Conservation (phyloP, 2,113 vertebrate genomes). For the Phalacrocorax carbo region DNA sequence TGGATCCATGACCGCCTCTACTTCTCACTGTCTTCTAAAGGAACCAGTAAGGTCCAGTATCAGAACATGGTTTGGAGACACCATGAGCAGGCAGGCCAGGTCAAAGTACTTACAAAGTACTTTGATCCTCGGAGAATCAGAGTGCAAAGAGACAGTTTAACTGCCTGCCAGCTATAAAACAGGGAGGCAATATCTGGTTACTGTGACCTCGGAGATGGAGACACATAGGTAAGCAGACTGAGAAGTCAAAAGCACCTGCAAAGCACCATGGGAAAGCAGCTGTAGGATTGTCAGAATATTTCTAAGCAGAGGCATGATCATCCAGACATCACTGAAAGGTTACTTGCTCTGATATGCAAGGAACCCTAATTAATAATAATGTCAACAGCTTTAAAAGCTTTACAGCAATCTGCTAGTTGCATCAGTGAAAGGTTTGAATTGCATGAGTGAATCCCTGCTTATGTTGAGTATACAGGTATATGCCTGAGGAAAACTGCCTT, state of each 20-base stretch:
- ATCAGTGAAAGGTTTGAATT: constrained; percentile 18
- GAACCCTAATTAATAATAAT: constrained; percentile 14
- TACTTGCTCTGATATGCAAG: not conserved
- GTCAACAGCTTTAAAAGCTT: constrained; percentile 25
- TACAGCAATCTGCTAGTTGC: not conserved
- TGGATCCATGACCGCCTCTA: not conserved
- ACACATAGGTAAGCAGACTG: not conserved
- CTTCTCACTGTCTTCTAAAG: not conserved
- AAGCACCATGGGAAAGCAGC: not conserved
- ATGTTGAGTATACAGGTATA: not conserved
- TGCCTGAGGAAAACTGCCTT: not conserved
- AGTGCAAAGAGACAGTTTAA: constrained; percentile 2
- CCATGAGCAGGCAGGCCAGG: not conserved
- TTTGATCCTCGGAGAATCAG: not conserved
- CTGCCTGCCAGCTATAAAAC: constrained; percentile 21
- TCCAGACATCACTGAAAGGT: constrained; percentile 9
- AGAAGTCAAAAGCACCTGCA: not conserved
- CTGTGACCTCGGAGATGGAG: constrained; percentile 15
- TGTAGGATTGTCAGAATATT: constrained; percentile 8
- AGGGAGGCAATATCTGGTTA: constrained; percentile 15
- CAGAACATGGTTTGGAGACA: not conserved
- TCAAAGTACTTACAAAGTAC: not conserved
- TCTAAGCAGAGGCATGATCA: not conserved
- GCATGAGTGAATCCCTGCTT: not conserved
- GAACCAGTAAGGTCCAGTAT: not conserved